These are phyloP conservation scores for Leptodactylus fallax DNA, from an alignment of 2,797 vertebrate genomes.

Conservation along the genomic window DNA sequence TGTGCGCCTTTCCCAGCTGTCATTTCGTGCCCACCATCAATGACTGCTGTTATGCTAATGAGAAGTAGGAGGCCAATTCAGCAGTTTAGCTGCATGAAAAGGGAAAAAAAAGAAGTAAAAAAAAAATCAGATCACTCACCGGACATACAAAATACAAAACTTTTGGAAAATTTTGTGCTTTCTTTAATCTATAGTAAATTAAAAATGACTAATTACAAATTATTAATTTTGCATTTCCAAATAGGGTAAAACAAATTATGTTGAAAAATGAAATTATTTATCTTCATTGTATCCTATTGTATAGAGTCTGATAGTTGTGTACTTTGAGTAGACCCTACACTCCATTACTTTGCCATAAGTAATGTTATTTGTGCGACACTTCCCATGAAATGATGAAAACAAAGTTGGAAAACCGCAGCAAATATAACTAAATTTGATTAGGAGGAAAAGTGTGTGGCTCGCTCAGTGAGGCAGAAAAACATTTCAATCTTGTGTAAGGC, in stretches of 20 bases:
- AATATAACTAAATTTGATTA: constrained; percentile 40
- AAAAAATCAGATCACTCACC: background rate
- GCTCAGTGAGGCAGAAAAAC: constrained; percentile 51
- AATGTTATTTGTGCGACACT: background rate
- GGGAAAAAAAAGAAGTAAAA: background rate
- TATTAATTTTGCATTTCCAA: too few species aligned
- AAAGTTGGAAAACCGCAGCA: background rate
- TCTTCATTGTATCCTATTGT: background rate
- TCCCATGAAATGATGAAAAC: background rate
- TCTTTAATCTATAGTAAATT: too few species aligned
- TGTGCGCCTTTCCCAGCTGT: constrained; percentile 8
- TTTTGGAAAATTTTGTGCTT: background rate
- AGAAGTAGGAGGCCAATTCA: constrained; percentile 23
- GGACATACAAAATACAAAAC: background rate
- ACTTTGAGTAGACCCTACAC: too few species aligned
- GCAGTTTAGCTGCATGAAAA: background rate
- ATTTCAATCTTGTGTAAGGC: constrained; percentile 49
- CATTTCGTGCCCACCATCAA: constrained; percentile 15
- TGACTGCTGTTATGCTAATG: background rate
- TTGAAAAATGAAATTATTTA: background rate
- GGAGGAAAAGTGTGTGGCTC: constrained; percentile 13
- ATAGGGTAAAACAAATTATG: background rate
- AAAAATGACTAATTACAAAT: too few species aligned
- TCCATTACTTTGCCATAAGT: constrained; percentile 5
- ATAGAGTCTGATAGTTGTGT: background rate